Evolutionary conservation across 2,113 vertebrate genomes (phyloP), one percentile per base, ranked within the genome.

Genomic region (Cygnus buccinator): DNA sequence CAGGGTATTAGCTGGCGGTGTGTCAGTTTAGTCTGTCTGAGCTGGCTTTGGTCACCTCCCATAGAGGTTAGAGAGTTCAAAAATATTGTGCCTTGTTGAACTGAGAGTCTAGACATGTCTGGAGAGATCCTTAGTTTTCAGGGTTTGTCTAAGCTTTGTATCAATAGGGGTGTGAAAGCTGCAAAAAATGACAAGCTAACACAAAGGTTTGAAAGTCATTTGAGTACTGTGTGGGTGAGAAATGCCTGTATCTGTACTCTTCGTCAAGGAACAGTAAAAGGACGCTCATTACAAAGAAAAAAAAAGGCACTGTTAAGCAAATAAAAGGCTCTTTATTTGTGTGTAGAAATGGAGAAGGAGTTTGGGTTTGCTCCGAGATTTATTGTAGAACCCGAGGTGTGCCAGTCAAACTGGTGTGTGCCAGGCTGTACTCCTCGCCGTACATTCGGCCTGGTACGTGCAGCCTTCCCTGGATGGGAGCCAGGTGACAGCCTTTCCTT

Each of bases 31-130:
- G 97, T 97, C 97, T 96, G 98, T 98, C 98, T 98, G 97, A 98
- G 97, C 97, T 96, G 93, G 94, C 93, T 97, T 97, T 97, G 95
- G 94, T 97, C 97, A 96, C 97, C 96, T 98, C 97, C 97, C 96
- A 83, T 89, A 89, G 88, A 97, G 98, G 97, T 97, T 98, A 97
- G 97, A 97, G 97, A 97, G 98, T 98, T 98, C 96, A 98, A 87
- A 95, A 97, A 97, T 97, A 97, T 52, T 96, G 96, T 97, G 95
- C 96, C 92, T 89, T 76, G 94, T 91, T 97, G 93, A 97, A 95
- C 94, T 94, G 93, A 93, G 89, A 90, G 98, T 98, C 98, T 98
- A 98, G 98, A 98, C 98, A 86, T 95, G 97, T 98, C 98, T 98
- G 97, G 91, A 96, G 95, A 92, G 94, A 94, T 97, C 95, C 97